These are phyloP conservation scores for Julus scanicus DNA, from an alignment of 2,888 invertebrate genomes.

Conservation along the genomic window DNA sequence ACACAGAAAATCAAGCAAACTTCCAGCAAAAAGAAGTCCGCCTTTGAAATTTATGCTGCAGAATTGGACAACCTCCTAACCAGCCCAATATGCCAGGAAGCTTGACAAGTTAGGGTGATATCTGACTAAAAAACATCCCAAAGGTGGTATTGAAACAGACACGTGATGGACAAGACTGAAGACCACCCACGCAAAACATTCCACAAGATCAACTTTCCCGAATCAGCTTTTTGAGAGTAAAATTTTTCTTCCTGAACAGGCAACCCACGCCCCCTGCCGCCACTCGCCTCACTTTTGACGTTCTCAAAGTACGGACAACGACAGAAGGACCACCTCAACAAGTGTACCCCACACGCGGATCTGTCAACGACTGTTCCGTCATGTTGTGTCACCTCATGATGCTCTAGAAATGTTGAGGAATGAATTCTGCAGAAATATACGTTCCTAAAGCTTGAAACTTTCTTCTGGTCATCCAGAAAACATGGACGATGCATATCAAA, in stretches of 20 bases:
- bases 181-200: constrained; percentile 1
- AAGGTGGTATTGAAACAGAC: not conserved
- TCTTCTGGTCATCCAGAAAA: not conserved
- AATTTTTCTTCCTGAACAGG: not conserved
- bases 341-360: not conserved
- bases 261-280: not conserved
- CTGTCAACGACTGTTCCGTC: constrained; percentile 33
- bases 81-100: not conserved
- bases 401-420: constrained; percentile 12
- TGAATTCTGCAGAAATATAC: not conserved
- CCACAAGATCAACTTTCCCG: not conserved
- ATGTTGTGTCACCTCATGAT: not conserved
- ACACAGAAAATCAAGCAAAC: not conserved
- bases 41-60: too few species aligned
- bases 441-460: not conserved
- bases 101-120: not conserved
- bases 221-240: not conserved
- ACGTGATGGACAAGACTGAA: constrained; percentile 3
- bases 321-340: constrained; percentile 33
- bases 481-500: too few species aligned
- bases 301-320: not conserved
- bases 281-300: constrained; percentile 10
- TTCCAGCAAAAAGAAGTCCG: too few species aligned
- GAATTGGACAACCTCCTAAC: not conserved
- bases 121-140: constrained; percentile 25